Conservation (phyloP, 2,888 invertebrate genomes). For the Octodonta nipae region DNA sequence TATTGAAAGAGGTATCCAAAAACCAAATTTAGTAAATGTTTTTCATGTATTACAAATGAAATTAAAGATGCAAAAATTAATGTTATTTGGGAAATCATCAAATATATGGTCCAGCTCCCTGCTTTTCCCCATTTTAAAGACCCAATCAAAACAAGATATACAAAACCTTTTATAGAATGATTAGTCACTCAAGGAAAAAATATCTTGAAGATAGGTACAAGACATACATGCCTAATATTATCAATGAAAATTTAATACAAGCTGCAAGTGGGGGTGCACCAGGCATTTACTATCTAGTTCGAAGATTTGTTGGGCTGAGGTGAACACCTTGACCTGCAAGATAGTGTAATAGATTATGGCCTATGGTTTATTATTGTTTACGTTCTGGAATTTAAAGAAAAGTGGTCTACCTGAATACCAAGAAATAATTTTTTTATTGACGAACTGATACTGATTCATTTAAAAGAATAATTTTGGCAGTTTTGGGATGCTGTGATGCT, state of each 20-base stretch:
- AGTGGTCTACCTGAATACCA: constrained; percentile 58
- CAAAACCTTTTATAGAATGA: constrained; percentile 51
- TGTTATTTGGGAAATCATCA: constrained; percentile 85
- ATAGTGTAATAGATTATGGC: constrained; percentile 80
- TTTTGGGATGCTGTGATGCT: constrained; percentile 76
- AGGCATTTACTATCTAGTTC: constrained; percentile 71
- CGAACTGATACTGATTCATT: constrained; percentile 78
- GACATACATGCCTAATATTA: constrained; percentile 68
- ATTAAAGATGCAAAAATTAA: constrained; percentile 71
- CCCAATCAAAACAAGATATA: constrained; percentile 58
- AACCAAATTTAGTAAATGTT: constrained; percentile 60
- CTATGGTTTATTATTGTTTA: constrained; percentile 84
- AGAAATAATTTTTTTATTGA: constrained; percentile 74
- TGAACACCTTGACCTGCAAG: constrained; percentile 58
- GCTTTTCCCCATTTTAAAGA: constrained; percentile 59
- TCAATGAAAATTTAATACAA: constrained; percentile 63
- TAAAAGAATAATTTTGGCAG: constrained; percentile 79
- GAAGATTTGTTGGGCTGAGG: constrained; percentile 69
- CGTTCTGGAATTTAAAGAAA: constrained; percentile 70
- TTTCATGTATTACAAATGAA: constrained; percentile 61
- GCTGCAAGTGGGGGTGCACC: constrained; percentile 81
- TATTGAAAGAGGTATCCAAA: constrained; percentile 59
- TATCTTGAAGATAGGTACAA: constrained; percentile 80
- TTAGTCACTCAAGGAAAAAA: constrained; percentile 69
- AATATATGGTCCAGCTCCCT: constrained; percentile 70